Conservation (phyloP, 35 echinoderm and acorn worm species). For the Anneissia japonica region DNA sequence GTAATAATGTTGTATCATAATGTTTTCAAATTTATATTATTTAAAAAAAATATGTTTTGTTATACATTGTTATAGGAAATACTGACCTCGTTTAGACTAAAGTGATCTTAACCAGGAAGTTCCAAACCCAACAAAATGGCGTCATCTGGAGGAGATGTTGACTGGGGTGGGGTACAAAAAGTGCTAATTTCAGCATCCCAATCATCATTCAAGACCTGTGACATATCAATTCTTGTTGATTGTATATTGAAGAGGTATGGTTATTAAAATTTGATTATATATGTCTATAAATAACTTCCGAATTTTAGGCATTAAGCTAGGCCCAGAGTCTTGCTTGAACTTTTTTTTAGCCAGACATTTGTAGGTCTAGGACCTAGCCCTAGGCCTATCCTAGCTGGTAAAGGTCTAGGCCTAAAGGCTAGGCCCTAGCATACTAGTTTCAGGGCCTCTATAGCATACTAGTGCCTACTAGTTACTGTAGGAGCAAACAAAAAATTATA, state of each 20-base stretch:
- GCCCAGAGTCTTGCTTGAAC: no score
- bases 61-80: no score
- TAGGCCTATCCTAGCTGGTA: not conserved
- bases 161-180: conserved; percentile 88
- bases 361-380: not conserved
- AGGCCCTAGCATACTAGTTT: no score
- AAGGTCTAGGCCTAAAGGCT: not conserved
- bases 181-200: conserved; percentile 77
- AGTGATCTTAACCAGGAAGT: no score
- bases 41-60: no score
- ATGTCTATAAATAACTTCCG: not conserved
- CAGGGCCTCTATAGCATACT: no score
- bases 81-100: no score
- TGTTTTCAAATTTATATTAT: no score
- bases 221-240: conserved; percentile 71
- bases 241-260: conserved; percentile 64
- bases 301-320: not conserved
- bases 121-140: conserved; percentile 50
- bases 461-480: no score
- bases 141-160: conserved; percentile 44
- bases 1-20: no score
- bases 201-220: conserved; percentile 51
- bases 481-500: no score
- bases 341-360: no score
- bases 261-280: not conserved